Percentiles rank a stretch among this genome's conserved stretches.
phyloP scores from a whole-genome alignment of 1,140 invertebrate genomes.

The Papilio dardanus region DNA sequence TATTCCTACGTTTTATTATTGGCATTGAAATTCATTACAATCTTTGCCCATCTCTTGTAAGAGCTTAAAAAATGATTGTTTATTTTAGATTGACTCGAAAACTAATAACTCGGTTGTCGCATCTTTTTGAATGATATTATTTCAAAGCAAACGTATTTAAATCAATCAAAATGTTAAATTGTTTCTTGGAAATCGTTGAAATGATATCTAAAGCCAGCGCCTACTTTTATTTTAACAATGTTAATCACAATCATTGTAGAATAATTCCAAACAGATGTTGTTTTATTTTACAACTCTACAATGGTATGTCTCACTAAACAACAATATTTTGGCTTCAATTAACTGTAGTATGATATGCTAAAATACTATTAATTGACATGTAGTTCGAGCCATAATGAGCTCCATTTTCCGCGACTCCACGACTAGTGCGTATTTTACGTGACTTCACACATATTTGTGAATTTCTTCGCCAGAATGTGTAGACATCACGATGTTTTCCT shows the following conservation, averaged over 20 bases:
- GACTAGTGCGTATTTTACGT: too few species aligned
- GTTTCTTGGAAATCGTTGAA: neutral
- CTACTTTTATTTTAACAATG: neutral
- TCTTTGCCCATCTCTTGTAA: neutral
- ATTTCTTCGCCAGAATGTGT: too few species aligned
- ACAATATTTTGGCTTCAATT: constrained; percentile 2
- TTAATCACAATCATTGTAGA: neutral
- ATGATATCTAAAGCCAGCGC: neutral
- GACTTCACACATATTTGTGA: too few species aligned
- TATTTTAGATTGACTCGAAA: neutral
- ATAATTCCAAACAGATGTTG: neutral
- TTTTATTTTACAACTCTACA: neutral
- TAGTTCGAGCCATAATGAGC: neutral
- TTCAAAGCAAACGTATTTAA: too few species aligned
- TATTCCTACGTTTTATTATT: constrained; percentile 13
- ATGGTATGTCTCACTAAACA: neutral
- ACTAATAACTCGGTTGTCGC: neutral
- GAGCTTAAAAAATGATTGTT: neutral
- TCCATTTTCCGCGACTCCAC: too few species aligned
- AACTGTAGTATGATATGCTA: neutral
- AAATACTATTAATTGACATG: neutral
- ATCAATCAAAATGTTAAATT: neutral
- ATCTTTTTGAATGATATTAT: too few species aligned
- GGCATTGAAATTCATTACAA: constrained; percentile 1
- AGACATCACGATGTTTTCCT: too few species aligned